Evolutionary conservation across 1,140 invertebrate genomes (phyloP).

Genomic region (Papilio xuthus): DNA sequence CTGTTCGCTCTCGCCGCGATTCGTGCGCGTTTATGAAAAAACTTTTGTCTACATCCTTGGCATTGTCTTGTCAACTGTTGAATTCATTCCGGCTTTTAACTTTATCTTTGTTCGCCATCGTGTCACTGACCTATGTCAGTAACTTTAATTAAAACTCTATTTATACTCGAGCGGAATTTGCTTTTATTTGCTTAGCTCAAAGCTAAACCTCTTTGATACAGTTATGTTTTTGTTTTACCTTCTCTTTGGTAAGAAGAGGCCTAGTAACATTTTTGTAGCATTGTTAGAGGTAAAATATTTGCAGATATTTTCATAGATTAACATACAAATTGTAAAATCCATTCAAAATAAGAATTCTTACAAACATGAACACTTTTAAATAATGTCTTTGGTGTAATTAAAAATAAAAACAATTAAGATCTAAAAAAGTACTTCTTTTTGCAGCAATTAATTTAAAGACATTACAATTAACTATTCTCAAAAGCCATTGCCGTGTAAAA

Average conservation of each 20-base stretch:
- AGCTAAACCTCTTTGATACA: neutral
- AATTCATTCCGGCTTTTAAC: constrained; percentile 65
- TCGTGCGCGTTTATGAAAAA: constrained; percentile 78
- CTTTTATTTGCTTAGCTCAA: neutral
- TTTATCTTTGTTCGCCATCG: constrained; percentile 50
- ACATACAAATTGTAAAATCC: too few relatives aligned
- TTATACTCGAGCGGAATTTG: neutral
- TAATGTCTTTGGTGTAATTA: too few relatives aligned
- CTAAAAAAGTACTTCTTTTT: neutral
- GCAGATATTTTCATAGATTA: neutral
- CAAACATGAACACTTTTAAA: too few relatives aligned
- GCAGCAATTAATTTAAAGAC: neutral
- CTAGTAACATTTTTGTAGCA: neutral
- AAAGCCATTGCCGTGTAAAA: neutral
- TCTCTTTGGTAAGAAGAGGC: neutral
- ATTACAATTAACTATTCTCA: neutral
- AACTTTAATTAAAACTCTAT: constrained; percentile 19
- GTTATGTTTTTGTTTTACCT: constrained; percentile 7
- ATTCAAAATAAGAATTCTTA: too few relatives aligned
- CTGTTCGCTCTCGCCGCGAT: constrained; percentile 61
- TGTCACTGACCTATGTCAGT: constrained; percentile 39
- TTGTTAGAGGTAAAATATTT: neutral
- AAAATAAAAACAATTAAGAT: too few relatives aligned
- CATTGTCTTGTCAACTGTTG: constrained; percentile 68
- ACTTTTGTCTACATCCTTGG: constrained; percentile 75